Base-by-base conservation (phyloP, 1,140 invertebrate genomes). In the Anoplolepis gracilipes region DNA sequence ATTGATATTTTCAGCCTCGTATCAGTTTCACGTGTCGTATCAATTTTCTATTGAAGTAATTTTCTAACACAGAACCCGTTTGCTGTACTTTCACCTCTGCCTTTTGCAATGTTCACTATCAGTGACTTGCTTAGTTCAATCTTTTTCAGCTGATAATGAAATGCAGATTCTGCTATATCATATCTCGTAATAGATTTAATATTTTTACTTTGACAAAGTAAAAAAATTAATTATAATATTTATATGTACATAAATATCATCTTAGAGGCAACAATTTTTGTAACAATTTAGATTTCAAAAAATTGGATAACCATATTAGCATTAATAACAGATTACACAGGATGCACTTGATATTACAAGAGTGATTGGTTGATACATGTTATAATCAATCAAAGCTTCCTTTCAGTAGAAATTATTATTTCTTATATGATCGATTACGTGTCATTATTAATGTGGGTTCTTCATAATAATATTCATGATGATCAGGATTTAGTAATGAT, bases 11-110 rank as follows among this genome's bases (percentile, higher is more conserved):
- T 22, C 8, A 10, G 30, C 3, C 16, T 62, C 25, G 39, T 16
- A 33, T 39, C 46, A 62, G 55, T 87, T 85, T 46, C 46, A 10
- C 25, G 28, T 19, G 30, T 82, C 55, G 11, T 46, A 30, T 49
- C 2, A 16, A 22, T 55, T 57, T 61, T 19, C 36, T 85, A 75
- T 67, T 59, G 39, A 53, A 70, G 85, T 85, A 75, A 85, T 88
- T 85, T 82, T 53, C 36, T 46, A 62, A 78, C 49, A 75, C 49
- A 75, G 72, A 88, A 22, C 7, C n/a, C 69, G 61, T 75, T 75
- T 42, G 22, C 55, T 53, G 30, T 57, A 88, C 86, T 88, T 88
- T 88, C 87, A 85, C 86, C 57, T 33, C 61, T 46, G 46, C 53
- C 75, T 85, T 65, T 79, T 73, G 11, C 22, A 10, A 11, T n/a